A percentile compares a stretch with the other conserved stretches of the same genome.
Conservation (phyloP, 2,113 vertebrate genomes). For the Platysternon megacephalum region DNA sequence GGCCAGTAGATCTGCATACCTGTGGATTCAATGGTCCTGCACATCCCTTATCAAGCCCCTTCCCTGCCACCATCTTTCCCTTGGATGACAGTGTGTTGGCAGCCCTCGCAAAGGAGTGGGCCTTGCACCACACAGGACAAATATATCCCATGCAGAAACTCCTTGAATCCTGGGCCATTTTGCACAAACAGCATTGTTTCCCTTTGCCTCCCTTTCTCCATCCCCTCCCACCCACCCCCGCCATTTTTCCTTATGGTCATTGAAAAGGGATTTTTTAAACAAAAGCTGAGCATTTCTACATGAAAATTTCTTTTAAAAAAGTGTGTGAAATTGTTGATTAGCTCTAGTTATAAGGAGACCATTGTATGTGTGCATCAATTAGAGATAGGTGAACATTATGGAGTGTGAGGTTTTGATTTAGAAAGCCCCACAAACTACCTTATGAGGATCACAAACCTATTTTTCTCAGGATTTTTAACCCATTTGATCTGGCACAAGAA, state of each 20-base stretch:
- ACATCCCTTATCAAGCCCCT: neutral
- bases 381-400: neutral
- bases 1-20: neutral
- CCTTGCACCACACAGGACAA: neutral
- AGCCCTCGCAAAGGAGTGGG: neutral
- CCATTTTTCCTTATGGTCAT: neutral
- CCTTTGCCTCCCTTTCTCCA: neutral
- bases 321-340: neutral
- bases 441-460: neutral
- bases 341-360: neutral
- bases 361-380: neutral
- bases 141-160: neutral
- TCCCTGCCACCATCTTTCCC: neutral
- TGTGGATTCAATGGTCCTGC: neutral
- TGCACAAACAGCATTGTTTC: neutral
- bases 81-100: neutral
- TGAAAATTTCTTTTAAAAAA: neutral
- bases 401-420: neutral
- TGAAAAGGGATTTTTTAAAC: neutral
- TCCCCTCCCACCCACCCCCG: accelerated
- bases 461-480: neutral
- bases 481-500: neutral
- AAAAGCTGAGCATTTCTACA: neutral
- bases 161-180: neutral
- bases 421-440: neutral